Evolutionary conservation across 2,113 vertebrate species (phyloP).

Genomic region (Nannospalax galili): DNA sequence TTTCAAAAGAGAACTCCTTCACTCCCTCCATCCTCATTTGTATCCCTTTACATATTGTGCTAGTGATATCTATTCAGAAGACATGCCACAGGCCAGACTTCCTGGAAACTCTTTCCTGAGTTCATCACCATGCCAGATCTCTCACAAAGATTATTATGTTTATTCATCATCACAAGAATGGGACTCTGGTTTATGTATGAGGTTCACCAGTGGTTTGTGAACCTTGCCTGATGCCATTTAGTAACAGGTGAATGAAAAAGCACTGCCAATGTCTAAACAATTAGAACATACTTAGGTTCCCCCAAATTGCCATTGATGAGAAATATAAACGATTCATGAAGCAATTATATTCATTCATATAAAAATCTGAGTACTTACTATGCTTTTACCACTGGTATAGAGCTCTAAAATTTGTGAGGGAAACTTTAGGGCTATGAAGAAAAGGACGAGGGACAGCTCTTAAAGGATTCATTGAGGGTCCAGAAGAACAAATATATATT

Average conservation of each 20-base stretch:
- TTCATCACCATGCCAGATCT: neutral
- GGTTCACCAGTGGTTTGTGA: neutral
- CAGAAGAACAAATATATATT: slow-evolving; percentile 9
- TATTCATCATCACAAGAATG: neutral
- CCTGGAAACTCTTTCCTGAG: neutral
- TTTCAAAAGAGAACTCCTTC: neutral
- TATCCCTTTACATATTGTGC: neutral
- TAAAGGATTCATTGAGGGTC: neutral
- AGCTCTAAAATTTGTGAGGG: neutral
- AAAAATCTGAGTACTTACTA: neutral
- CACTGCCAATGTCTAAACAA: neutral
- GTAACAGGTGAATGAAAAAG: neutral
- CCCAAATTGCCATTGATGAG: neutral
- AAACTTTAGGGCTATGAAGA: neutral
- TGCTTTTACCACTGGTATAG: neutral
- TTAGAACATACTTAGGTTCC: neutral
- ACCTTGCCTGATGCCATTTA: neutral
- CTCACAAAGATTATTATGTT: neutral
- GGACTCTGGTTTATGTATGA: neutral
- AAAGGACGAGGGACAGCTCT: neutral
- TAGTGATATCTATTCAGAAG: neutral
- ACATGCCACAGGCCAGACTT: neutral
- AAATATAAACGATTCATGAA: slow-evolving; percentile 4
- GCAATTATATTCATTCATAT: neutral
- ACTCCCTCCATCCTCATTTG: neutral